Base-by-base conservation (phyloP, 2,888 invertebrate genomes). In the Cataglyphis albicans region DNA sequence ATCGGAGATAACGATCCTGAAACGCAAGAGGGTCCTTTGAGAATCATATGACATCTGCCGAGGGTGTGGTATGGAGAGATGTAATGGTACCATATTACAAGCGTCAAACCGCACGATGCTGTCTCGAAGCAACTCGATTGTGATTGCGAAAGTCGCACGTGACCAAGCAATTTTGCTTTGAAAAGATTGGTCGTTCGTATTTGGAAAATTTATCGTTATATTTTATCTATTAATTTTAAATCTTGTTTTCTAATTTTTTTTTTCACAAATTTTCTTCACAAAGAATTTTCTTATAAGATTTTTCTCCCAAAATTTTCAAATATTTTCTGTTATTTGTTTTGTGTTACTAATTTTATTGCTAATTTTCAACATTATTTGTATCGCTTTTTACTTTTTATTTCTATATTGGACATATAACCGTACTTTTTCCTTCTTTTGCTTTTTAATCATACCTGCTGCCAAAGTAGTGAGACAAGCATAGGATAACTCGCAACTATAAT, bases 21-120 rank as follows among this genome's bases (percentile, higher is more conserved):
- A 75, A 80, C 75, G 84, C 82, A 83, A 84, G 84, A 87, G 89
- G 88, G 86, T 90, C 85, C 89, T 89, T 84, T 85, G 82, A 84
- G 75, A 83, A 73, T 84, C 88, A 78, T 84, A 87, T 89, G 90
- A 89, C 90, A 90, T 89, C 90, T 86, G 90, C 82, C 84, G 85
- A 83, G 83, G 85, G 80, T 87, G 90, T 83, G 73, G 84, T 82
- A 74, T 52, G 21, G 59, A 75, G 57, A 75, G 57, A 84, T 78
- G 84, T 82, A 86, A 84, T 82, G 82, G 86, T 84, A 81, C 83
- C 57, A 80, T 65, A 84, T 88, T 87, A 88, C 89, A 84, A 84
- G 89, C 82, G 84, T 89, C 82, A 88, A 88, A 89, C 88, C 88
- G 88, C 89, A 83, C 67, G 73, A 82, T 82, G 76, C 76, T 82